A percentile compares a stretch with the other conserved stretches of the same genome.
Conservation (phyloP, 1,140 invertebrate genomes). For the Brachionus angularis region DNA sequence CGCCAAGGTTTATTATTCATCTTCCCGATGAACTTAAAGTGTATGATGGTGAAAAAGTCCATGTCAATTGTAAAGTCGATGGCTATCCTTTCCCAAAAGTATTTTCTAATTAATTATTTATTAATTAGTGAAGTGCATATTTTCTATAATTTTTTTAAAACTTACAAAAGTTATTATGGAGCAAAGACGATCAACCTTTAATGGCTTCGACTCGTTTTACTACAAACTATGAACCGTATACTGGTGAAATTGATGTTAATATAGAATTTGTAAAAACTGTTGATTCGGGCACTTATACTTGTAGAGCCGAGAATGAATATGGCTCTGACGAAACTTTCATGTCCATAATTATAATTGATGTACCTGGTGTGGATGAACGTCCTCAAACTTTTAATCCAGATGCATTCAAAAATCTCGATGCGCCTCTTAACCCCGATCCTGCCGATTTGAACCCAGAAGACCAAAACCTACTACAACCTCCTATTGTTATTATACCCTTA, state of each 20-base stretch:
- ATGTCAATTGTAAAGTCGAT: slow-evolving; percentile 26
- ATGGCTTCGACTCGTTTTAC: slow-evolving; percentile 45
- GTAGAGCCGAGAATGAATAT: slow-evolving; percentile 52
- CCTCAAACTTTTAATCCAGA: slow-evolving; percentile 45
- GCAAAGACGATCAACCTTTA: slow-evolving; percentile 49
- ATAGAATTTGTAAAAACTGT: slow-evolving; percentile 64
- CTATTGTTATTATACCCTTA: slow-evolving; percentile 31
- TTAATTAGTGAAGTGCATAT: not conserved
- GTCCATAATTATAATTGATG: slow-evolving; percentile 1
- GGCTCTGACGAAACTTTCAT: slow-evolving; percentile 46
- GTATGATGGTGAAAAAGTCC: not conserved
- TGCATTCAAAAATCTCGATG: slow-evolving; percentile 9
- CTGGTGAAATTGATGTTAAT: slow-evolving; percentile 19
- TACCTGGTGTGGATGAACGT: slow-evolving; percentile 24
- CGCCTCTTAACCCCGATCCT: not conserved
- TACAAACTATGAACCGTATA: slow-evolving; percentile 78
- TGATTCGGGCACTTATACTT: slow-evolving; percentile 70
- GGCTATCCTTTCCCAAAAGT: slow-evolving; percentile 39
- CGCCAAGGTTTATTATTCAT: slow-evolving; percentile 20
- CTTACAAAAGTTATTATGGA: slow-evolving; percentile 68
- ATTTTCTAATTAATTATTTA: not conserved
- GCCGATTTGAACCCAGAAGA: not conserved
- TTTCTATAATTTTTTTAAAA: not conserved
- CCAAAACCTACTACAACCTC: not conserved
- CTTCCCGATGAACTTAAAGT: slow-evolving; percentile 5